Percentiles rank a stretch among this genome's conserved stretches.
phyloP scores from a whole-genome alignment of 2,113 vertebrate genomes.

The Amphiprion percula region DNA sequence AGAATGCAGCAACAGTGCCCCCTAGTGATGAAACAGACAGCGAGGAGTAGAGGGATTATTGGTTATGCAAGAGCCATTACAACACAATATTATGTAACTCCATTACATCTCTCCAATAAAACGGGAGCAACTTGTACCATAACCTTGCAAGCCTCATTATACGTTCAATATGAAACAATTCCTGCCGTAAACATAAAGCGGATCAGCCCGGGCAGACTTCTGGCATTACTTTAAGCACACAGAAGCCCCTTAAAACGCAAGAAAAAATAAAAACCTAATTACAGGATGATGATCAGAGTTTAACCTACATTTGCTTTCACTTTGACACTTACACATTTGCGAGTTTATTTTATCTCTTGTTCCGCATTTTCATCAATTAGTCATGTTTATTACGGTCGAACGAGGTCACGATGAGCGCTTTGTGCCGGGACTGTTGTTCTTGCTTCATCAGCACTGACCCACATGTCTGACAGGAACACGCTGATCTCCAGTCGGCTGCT shows the following conservation, averaged over 20 bases:
- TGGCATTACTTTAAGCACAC: background rate
- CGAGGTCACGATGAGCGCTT: background rate
- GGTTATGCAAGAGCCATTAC: conserved; percentile 85
- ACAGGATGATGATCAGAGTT: background rate
- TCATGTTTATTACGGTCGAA: too few relatives aligned
- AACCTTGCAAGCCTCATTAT: conserved; percentile 44
- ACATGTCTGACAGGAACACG: conserved; percentile 40
- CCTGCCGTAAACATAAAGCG: background rate
- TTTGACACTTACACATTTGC: background rate
- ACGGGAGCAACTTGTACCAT: conserved; percentile 67
- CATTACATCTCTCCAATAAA: conserved; percentile 75
- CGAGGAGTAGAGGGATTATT: conserved; percentile 48
- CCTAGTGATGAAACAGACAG: conserved; percentile 69
- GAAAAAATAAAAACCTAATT: too few relatives aligned
- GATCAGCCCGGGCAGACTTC: background rate
- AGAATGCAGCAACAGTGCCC: conserved; percentile 64
- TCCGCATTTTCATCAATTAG: background rate
- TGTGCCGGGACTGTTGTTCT: background rate
- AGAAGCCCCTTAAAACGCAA: background rate
- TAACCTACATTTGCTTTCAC: conserved; percentile 17
- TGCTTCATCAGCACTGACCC: conserved; percentile 43
- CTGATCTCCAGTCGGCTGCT: background rate
- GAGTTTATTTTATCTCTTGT: background rate
- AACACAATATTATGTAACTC: conserved; percentile 85
- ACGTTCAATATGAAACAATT: conserved; percentile 31